Evolutionary conservation across 2,888 invertebrate genomes (phyloP).

Genomic region (Strigamia crassipes): DNA sequence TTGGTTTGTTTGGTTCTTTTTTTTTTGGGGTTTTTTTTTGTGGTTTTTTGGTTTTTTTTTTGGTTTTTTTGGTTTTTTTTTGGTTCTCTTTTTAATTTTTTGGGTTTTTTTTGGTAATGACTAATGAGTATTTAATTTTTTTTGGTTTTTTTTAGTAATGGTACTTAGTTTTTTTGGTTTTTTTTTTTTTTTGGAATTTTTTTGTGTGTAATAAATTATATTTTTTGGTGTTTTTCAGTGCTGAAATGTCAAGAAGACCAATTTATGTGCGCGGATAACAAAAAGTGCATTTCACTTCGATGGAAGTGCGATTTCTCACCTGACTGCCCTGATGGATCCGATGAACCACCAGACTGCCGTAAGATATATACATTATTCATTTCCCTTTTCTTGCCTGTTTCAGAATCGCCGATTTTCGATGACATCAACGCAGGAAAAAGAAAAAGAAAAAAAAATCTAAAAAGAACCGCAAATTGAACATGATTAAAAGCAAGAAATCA

Average conservation of each 20-base stretch:
- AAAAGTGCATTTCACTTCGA: slow-evolving; percentile 67
- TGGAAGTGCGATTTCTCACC: slow-evolving; percentile 71
- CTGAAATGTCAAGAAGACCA: slow-evolving; percentile 59
- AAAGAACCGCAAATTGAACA: not conserved
- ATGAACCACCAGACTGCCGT: slow-evolving; percentile 66
- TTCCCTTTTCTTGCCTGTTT: not conserved
- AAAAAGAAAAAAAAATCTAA: not conserved
- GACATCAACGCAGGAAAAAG: not conserved
- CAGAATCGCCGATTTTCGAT: not conserved
- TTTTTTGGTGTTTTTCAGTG: not conserved
- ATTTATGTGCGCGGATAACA: slow-evolving; percentile 68
- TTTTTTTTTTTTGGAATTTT: too few species aligned
- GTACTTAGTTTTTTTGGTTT: too few species aligned
- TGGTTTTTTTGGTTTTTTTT: too few species aligned
- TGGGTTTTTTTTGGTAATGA: too few species aligned
- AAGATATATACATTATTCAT: slow-evolving; percentile 52
- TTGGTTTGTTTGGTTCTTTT: too few species aligned
- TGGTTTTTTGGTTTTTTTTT: too few species aligned
- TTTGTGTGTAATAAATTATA: not conserved
- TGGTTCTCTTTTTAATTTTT: too few species aligned
- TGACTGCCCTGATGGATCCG: slow-evolving; percentile 72
- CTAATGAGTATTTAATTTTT: too few species aligned
- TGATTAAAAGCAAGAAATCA: not conserved
- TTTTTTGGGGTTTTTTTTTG: too few species aligned
- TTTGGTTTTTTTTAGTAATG: too few species aligned